These are phyloP conservation scores for Poeciliopsis occidentalis DNA, from an alignment of 2,113 vertebrate species.

Conservation along the genomic window DNA sequence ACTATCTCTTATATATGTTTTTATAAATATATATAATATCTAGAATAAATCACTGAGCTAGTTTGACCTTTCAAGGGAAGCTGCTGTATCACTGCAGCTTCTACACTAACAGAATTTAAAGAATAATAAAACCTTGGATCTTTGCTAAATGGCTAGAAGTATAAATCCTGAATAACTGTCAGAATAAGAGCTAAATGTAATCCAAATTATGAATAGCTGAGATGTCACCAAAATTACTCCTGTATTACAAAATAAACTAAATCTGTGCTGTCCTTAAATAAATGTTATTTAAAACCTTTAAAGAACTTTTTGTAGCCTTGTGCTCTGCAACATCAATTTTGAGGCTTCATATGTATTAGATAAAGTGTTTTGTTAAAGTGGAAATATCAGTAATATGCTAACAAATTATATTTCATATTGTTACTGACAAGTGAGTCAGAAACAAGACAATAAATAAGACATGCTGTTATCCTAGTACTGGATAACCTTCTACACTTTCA, in stretches of 20 bases:
- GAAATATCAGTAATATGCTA: too few species aligned
- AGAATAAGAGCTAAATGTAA: background rate
- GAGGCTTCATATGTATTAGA: too few species aligned
- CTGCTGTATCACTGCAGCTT: constrained; percentile 12
- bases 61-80: constrained; percentile 20
- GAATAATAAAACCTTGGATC: background rate
- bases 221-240: background rate
- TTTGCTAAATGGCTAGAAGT: background rate
- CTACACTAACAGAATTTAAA: background rate
- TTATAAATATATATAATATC: constrained; percentile 1
- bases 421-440: too few species aligned
- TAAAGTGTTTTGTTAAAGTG: too few species aligned
- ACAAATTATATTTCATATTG: too few species aligned
- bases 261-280: too few species aligned
- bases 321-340: too few species aligned
- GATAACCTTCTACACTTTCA: too few species aligned
- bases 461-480: too few species aligned
- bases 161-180: background rate
- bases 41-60: constrained; percentile 12
- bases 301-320: too few species aligned
- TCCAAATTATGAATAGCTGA: constrained; percentile 1
- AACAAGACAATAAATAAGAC: too few species aligned
- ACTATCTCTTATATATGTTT: background rate
- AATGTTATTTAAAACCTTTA: too few species aligned
- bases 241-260: background rate